These are phyloP conservation scores for Sphinx pinastri DNA, from an alignment of 2,888 invertebrate species.

Conservation along the genomic window DNA sequence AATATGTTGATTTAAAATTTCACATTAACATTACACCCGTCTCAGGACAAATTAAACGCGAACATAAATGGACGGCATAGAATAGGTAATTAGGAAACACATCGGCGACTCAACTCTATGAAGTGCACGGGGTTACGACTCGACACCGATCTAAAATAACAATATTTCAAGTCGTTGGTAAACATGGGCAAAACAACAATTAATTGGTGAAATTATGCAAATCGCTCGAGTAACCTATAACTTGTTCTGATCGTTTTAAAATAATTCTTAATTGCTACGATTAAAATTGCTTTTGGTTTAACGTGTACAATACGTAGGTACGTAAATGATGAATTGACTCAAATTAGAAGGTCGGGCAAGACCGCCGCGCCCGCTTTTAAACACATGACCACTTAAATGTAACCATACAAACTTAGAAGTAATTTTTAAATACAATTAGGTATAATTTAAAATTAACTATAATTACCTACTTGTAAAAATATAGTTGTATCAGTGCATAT, in stretches of 20 bases:
- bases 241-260: conserved; percentile 55
- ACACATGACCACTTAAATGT: conserved; percentile 54
- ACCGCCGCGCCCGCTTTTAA: conserved; percentile 46
- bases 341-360: conserved; percentile 54
- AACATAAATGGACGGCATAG: conserved; percentile 78
- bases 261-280: conserved; percentile 63
- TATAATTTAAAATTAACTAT: conserved; percentile 68
- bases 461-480: conserved; percentile 72
- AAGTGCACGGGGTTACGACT: conserved; percentile 30
- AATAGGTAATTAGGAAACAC: conserved; percentile 46
- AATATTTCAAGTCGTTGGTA: conserved; percentile 51
- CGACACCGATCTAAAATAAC: conserved; percentile 11
- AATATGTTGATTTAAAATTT: conserved; percentile 44
- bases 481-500: conserved; percentile 67
- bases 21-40: conserved; percentile 47
- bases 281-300: conserved; percentile 73
- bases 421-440: conserved; percentile 59
- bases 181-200: conserved; percentile 48
- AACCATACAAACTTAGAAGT: conserved; percentile 69
- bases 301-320: conserved; percentile 58
- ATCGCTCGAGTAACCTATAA: conserved; percentile 39
- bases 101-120: conserved; percentile 27
- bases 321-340: conserved; percentile 71
- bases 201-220: conserved; percentile 28
- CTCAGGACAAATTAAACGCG: conserved; percentile 54